A percentile compares a stretch with the other conserved stretches of the same genome.
Conservation (phyloP, 1,140 invertebrate species). For the Eueides isabella region DNA sequence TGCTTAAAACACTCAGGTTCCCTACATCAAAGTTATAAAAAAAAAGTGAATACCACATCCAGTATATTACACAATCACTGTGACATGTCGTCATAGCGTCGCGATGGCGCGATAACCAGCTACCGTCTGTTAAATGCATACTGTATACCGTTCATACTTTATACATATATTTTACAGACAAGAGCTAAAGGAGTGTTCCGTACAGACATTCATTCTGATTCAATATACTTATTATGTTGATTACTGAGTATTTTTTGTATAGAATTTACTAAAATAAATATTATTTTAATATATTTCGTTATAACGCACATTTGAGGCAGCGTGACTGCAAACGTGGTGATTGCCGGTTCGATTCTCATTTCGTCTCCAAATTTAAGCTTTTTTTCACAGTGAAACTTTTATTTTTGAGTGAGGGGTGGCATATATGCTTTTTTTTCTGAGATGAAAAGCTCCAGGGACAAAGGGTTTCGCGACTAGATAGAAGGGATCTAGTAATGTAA, state of each 20-base stretch:
- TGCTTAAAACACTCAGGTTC: too few relatives aligned
- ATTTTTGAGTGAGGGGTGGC: too few relatives aligned
- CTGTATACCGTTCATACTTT: conserved; percentile 39
- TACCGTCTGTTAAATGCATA: conserved; percentile 44
- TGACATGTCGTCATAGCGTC: conserved; percentile 47
- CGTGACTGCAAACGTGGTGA: not conserved
- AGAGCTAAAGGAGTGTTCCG: conserved; percentile 30
- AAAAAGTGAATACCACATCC: conserved; percentile 25
- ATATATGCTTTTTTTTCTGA: too few relatives aligned
- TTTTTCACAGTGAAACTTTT: too few relatives aligned
- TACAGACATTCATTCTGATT: conserved; percentile 13
- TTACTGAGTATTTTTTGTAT: conserved; percentile 4
- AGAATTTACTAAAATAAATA: too few relatives aligned
- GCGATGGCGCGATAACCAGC: conserved; percentile 59
- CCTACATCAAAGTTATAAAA: too few relatives aligned
- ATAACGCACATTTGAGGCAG: too few relatives aligned
- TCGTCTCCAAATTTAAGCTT: too few relatives aligned
- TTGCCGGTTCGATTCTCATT: not conserved
- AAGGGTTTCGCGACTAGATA: too few relatives aligned
- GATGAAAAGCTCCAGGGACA: too few relatives aligned
- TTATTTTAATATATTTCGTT: too few relatives aligned
- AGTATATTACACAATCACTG: not conserved
- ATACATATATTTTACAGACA: not conserved
- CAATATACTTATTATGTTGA: not conserved
- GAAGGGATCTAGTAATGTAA: too few relatives aligned